Conservation (phyloP, 2,113 vertebrate genomes). For the Macquaria australasica region DNA sequence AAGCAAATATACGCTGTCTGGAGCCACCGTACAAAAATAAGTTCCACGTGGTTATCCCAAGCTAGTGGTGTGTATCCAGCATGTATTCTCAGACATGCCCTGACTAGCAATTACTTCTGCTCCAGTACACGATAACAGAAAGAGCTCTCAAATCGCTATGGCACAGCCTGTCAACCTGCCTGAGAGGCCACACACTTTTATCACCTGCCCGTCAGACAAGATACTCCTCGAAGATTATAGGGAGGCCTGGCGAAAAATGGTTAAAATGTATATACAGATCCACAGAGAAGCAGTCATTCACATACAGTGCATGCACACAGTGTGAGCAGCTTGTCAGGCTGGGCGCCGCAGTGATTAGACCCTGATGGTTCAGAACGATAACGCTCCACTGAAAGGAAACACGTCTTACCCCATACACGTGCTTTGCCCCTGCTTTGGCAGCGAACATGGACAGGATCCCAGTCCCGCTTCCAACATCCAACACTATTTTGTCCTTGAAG, state of each 20-base stretch:
- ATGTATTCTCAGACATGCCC: slow-evolving; percentile 47
- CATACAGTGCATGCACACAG: background rate
- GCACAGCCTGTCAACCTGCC: slow-evolving; percentile 23
- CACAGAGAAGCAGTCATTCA: background rate
- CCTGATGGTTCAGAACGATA: slow-evolving; percentile 12
- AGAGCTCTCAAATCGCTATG: slow-evolving; percentile 11
- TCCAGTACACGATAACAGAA: slow-evolving; percentile 31
- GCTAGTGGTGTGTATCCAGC: slow-evolving; percentile 26
- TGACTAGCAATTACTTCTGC: slow-evolving; percentile 67
- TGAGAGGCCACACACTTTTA: slow-evolving; percentile 34
- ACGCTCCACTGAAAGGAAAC: background rate
- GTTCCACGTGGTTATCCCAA: slow-evolving; percentile 54
- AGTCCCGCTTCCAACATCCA: slow-evolving; percentile 98
- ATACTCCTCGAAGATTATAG: slow-evolving; percentile 6
- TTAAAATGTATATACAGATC: slow-evolving; percentile 8
- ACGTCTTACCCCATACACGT: slow-evolving; percentile 95
- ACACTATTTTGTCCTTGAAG: slow-evolving; percentile 97
- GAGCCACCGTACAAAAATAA: slow-evolving; percentile 44
- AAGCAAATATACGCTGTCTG: slow-evolving; percentile 24
- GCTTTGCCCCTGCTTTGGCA: slow-evolving; percentile 96
- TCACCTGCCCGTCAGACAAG: slow-evolving; percentile 37
- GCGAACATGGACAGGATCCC: slow-evolving; percentile 99
- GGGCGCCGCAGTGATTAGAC: background rate
- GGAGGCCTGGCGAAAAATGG: background rate
- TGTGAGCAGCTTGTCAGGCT: slow-evolving; percentile 20